Percentiles rank a stretch among this genome's conserved stretches.
These are phyloP conservation scores for Agrochola litura DNA, from an alignment of 2,888 invertebrate species.

Conservation along the genomic window DNA sequence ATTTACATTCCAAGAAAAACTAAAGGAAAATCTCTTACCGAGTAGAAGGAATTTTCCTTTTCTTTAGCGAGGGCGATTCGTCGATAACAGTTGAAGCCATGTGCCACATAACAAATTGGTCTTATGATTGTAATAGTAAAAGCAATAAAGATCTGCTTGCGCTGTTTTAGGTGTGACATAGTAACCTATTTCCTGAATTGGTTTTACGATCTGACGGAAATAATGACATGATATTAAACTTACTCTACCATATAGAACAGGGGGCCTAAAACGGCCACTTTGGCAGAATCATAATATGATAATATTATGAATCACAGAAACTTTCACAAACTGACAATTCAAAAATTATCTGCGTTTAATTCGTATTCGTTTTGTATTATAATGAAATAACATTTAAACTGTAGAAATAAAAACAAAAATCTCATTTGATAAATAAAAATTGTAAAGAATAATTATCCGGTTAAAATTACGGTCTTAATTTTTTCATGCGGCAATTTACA, in stretches of 20 bases:
- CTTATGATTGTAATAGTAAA: conserved; percentile 41
- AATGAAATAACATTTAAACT: too few relatives aligned
- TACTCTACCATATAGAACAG: background rate
- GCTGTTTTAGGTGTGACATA: conserved; percentile 9
- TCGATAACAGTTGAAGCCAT: conserved; percentile 39
- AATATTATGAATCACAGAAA: too few relatives aligned
- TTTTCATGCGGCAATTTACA: too few relatives aligned
- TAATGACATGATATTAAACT: background rate
- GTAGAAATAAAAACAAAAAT: too few relatives aligned
- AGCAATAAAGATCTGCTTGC: conserved; percentile 42
- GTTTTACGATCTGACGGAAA: conserved; percentile 28
- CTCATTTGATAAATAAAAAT: too few relatives aligned
- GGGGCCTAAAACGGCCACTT: too few relatives aligned
- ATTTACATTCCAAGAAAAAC: conserved; percentile 13
- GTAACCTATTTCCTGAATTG: conserved; percentile 17
- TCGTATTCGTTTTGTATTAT: too few relatives aligned
- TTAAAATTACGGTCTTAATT: too few relatives aligned
- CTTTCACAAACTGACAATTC: too few relatives aligned
- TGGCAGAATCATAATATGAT: too few relatives aligned
- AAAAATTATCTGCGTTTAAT: too few relatives aligned
- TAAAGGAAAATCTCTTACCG: background rate
- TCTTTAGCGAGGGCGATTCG: conserved; percentile 4
- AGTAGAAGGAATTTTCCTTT: background rate
- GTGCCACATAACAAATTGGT: conserved; percentile 43
- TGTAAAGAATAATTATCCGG: too few relatives aligned